Evolutionary conservation across 2,888 invertebrate species (phyloP).

Genomic region (Salticus scenicus): DNA sequence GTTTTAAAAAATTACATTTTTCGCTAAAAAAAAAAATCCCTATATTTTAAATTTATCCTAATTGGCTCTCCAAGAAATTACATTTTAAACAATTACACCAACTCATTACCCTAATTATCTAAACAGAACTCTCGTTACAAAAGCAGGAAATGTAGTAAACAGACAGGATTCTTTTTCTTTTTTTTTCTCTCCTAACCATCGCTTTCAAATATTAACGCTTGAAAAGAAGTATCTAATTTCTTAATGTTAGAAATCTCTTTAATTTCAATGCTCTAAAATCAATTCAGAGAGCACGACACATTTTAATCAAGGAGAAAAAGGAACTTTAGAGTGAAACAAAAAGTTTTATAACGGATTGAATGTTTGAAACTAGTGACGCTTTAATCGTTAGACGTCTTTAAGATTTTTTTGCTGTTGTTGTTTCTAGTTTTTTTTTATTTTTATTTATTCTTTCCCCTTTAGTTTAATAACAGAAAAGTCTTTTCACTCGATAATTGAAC

Average conservation of each 20-base stretch:
- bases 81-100: neutral
- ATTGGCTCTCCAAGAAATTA: neutral
- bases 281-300: slow-evolving; percentile 2
- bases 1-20: neutral
- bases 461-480: slow-evolving; percentile 55
- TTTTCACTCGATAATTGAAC: slow-evolving; percentile 59
- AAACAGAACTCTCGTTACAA: neutral
- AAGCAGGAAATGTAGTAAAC: neutral
- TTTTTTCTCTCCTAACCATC: neutral
- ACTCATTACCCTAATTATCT: slow-evolving; percentile 2
- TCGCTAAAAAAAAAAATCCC: neutral
- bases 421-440: too few species aligned
- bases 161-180: neutral
- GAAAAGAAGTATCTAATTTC: slow-evolving; percentile 1
- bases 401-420: neutral
- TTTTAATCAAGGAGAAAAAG: slow-evolving; percentile 39
- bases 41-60: neutral
- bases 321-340: slow-evolving; percentile 12
- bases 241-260: slow-evolving; percentile 6
- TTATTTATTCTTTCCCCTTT: neutral
- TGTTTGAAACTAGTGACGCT: neutral
- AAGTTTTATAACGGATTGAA: slow-evolving; percentile 14
- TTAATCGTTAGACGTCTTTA: neutral
- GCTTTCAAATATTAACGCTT: neutral
- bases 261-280: slow-evolving; percentile 3